phyloP scores from a whole-genome alignment of 2,797 vertebrate genomes.

The Sparus aurata region DNA sequence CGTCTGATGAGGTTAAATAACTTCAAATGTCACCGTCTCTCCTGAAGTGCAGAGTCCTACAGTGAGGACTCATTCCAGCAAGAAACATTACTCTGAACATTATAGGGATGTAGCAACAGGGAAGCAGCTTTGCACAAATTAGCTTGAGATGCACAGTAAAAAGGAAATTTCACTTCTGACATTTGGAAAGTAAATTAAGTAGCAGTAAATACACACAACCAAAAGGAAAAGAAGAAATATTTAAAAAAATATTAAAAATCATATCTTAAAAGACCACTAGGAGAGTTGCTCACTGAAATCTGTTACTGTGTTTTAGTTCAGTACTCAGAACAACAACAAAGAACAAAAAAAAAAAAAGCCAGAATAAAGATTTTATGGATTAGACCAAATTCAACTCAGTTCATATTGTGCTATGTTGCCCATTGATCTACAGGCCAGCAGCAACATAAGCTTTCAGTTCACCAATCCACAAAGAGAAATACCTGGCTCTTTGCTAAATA shows the following conservation, averaged over 20 bases:
- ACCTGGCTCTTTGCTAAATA: background rate
- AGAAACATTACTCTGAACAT: conserved; percentile 43
- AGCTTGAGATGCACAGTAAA: conserved; percentile 41
- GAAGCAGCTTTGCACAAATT: conserved; percentile 54
- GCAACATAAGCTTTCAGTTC: background rate
- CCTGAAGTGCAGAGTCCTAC: conserved; percentile 44
- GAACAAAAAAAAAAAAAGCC: background rate
- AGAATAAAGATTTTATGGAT: background rate
- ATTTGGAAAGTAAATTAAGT: conserved; percentile 7
- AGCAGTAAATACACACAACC: background rate
- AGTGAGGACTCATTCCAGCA: conserved; percentile 40
- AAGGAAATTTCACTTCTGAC: conserved; percentile 6
- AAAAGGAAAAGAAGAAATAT: background rate
- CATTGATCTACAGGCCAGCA: background rate
- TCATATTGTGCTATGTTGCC: background rate
- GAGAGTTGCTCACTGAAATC: background rate
- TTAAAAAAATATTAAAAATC: conserved; percentile 7
- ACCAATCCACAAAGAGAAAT: background rate
- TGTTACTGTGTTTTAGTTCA: background rate
- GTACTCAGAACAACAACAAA: background rate
- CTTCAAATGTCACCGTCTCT: conserved; percentile 49
- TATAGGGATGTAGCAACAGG: conserved; percentile 34
- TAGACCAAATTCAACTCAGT: no score
- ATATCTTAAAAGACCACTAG: conserved; percentile 20
- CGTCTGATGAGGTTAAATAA: conserved; percentile 36